phyloP scores from a whole-genome alignment of 2,113 vertebrate species.

The Aptenodytes forsteri region DNA sequence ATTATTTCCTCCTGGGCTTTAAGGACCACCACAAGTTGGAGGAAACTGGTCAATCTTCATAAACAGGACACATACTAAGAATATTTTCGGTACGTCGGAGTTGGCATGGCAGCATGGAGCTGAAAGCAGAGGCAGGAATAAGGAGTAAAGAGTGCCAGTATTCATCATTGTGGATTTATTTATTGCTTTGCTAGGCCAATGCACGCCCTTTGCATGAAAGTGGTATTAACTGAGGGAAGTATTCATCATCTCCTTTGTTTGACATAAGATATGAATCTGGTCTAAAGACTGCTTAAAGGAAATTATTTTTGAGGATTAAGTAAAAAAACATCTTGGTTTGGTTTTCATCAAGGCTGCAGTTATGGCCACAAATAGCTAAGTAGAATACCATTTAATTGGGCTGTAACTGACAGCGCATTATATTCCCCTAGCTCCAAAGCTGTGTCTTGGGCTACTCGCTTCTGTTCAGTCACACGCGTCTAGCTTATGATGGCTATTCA shows the following conservation, averaged over 20 bases:
- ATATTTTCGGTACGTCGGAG: background rate
- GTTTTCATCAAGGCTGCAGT: slow-evolving; percentile 10
- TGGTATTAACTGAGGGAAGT: slow-evolving; percentile 11
- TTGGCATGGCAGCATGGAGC: background rate
- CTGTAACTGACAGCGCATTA: background rate
- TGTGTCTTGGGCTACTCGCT: background rate
- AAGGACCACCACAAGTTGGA: background rate
- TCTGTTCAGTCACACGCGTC: background rate
- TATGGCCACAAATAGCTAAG: slow-evolving; percentile 22
- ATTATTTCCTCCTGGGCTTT: background rate
- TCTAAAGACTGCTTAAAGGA: slow-evolving; percentile 31
- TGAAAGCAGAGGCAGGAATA: background rate
- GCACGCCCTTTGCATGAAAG: background rate
- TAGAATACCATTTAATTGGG: slow-evolving; percentile 24
- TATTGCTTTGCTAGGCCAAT: slow-evolving; percentile 3
- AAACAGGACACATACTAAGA: background rate
- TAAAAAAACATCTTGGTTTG: background rate
- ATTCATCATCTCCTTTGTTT: slow-evolving; percentile 31
- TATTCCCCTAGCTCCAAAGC: background rate
- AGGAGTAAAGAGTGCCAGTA: background rate
- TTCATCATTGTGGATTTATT: background rate
- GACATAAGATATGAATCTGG: background rate
- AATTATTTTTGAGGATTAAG: slow-evolving; percentile 25
- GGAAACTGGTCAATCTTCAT: background rate
- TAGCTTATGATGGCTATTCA: slow-evolving; percentile 15